Evolutionary conservation across 2,113 vertebrate species (phyloP).

Genomic region (Aix galericulata): DNA sequence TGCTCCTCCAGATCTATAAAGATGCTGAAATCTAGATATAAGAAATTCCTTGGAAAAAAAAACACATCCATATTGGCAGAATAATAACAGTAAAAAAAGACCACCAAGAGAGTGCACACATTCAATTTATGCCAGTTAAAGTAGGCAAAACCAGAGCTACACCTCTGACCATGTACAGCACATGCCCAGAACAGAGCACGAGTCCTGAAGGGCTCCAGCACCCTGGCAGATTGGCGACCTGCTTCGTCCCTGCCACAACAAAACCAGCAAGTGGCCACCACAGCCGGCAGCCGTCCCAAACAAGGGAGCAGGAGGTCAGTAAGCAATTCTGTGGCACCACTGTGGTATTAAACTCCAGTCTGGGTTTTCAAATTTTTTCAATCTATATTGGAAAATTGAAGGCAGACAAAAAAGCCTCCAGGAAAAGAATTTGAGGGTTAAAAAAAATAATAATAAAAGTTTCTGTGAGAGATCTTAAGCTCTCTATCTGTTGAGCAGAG

Average conservation of each 20-base stretch:
- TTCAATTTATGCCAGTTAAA: background rate
- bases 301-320: background rate
- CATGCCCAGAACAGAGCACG: background rate
- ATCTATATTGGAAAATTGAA: background rate
- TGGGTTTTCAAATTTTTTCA: background rate
- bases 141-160: background rate
- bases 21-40: background rate
- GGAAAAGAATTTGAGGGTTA: background rate
- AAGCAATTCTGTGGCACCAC: background rate
- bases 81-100: background rate
- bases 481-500: background rate
- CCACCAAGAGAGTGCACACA: background rate
- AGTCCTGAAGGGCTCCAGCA: background rate
- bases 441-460: background rate
- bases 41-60: background rate
- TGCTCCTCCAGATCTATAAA: constrained; percentile 5
- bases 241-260: background rate
- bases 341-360: background rate
- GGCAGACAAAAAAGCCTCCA: background rate
- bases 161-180: background rate
- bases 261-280: background rate
- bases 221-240: background rate
- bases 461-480: background rate
- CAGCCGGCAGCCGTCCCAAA: background rate
- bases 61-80: background rate